These are phyloP conservation scores for Mnemiopsis leidyi DNA, from an alignment of 37 sponge, comb jelly and placozoan species.

Conservation along the genomic window DNA sequence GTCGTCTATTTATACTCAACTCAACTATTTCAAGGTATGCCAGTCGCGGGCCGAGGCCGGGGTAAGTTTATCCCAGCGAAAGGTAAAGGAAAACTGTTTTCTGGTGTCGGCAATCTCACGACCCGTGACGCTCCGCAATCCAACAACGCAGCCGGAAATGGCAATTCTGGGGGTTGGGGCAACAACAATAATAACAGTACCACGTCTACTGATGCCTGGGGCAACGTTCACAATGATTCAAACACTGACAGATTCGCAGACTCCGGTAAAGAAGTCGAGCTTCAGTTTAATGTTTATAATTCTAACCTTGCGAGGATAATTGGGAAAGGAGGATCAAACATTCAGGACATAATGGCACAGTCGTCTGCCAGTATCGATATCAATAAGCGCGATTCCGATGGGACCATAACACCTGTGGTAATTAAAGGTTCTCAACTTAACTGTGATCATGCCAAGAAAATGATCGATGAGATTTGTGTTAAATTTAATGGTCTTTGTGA, in stretches of 20 bases:
- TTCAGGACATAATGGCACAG: constrained; percentile 3
- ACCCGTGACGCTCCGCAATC: background rate
- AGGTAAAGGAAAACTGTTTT: background rate
- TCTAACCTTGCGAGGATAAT: constrained; percentile 7
- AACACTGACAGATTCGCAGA: constrained; percentile 64
- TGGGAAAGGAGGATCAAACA: constrained; percentile 17
- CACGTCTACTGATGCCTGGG: constrained; percentile 31
- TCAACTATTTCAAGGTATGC: constrained; percentile 41
- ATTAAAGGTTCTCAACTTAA: constrained; percentile 48
- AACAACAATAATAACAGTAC: background rate
- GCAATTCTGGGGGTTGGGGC: background rate
- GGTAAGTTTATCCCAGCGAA: constrained; percentile 17
- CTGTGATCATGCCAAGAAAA: constrained; percentile 30
- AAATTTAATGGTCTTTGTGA: constrained; percentile 40
- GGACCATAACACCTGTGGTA: background rate
- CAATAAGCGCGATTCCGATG: constrained; percentile 45
- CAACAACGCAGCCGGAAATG: background rate
- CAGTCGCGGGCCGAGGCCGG: constrained; percentile 37
- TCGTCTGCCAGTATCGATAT: background rate
- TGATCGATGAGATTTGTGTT: constrained; percentile 49
- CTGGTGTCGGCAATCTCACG: background rate
- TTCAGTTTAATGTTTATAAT: constrained; percentile 23
- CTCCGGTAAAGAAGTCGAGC: constrained; percentile 36
- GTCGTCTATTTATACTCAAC: too few species aligned
- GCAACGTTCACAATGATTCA: constrained; percentile 10